Percentiles rank a stretch among this genome's conserved stretches.
Evolutionary conservation across 2,797 vertebrate genomes (phyloP).

Genomic region (Gallinago stenura): DNA sequence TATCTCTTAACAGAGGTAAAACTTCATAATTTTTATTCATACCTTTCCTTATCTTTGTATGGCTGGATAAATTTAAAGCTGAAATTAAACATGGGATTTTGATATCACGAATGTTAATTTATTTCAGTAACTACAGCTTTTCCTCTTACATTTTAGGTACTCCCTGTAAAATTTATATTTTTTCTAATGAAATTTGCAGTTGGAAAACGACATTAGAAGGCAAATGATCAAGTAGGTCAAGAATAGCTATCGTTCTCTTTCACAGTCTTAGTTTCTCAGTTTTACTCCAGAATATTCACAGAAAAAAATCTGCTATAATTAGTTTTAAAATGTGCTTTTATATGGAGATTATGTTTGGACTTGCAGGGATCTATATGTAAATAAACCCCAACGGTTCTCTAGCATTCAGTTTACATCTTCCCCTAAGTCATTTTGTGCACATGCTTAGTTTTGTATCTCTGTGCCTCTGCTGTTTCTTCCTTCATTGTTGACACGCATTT

Average conservation of each 20-base stretch:
- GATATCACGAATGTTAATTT: background rate
- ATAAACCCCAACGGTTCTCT: background rate
- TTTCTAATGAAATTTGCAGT: background rate
- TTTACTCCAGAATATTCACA: background rate
- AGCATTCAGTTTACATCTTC: background rate
- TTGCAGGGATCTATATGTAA: conserved; percentile 41
- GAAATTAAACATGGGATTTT: background rate
- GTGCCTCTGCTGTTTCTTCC: background rate
- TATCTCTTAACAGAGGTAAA: background rate
- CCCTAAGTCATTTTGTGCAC: background rate
- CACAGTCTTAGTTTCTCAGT: background rate
- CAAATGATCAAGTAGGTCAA: background rate
- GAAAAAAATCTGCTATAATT: background rate
- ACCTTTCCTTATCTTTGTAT: background rate
- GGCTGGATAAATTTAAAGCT: background rate
- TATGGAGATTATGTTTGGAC: conserved; percentile 18
- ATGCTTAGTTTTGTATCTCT: background rate
- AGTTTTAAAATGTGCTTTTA: background rate
- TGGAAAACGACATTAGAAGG: background rate
- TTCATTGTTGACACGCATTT: background rate
- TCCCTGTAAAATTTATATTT: background rate
- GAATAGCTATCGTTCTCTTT: background rate
- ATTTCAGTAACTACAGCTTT: background rate
- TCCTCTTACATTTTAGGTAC: background rate
- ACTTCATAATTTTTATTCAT: background rate